A percentile compares a stretch with the other conserved stretches of the same genome.
Conservation (phyloP, 2,113 vertebrate species). For the Chaetorhynchus papuensis region DNA sequence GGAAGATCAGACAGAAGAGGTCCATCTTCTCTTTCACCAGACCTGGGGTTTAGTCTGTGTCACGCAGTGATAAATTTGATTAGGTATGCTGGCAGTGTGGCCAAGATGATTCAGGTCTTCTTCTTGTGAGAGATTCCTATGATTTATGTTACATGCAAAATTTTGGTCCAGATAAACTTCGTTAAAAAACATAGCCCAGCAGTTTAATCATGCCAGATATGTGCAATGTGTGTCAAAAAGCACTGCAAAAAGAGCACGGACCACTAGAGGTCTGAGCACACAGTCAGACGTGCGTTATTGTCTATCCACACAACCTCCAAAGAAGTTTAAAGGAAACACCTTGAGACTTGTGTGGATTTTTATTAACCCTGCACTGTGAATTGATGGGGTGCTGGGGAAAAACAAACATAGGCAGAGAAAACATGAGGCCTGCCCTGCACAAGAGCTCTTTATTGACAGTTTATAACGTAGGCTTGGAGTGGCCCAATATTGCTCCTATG, state of each 20-base stretch:
- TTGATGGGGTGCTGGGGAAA: slow-evolving; percentile 69
- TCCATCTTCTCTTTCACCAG: slow-evolving; percentile 55
- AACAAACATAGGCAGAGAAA: slow-evolving; percentile 64
- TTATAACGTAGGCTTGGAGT: slow-evolving; percentile 67
- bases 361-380: slow-evolving; percentile 64
- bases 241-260: background rate
- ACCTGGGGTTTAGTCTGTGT: background rate
- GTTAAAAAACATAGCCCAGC: background rate
- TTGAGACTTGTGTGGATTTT: slow-evolving; percentile 65
- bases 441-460: slow-evolving; percentile 73
- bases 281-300: background rate
- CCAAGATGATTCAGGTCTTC: slow-evolving; percentile 6
- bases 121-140: background rate
- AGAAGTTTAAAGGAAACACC: slow-evolving; percentile 56
- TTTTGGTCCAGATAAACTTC: background rate
- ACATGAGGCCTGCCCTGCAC: slow-evolving; percentile 60
- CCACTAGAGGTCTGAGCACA: background rate
- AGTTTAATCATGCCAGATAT: background rate
- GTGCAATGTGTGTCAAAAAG: background rate
- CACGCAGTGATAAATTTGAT: slow-evolving; percentile 34
- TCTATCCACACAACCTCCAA: slow-evolving; percentile 1
- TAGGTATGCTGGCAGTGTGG: slow-evolving; percentile 14
- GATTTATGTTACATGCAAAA: background rate
- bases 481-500: slow-evolving; percentile 31
- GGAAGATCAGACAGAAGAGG: slow-evolving; percentile 35